Conservation (phyloP, 2,888 invertebrate genomes). For the Arrhopalites spinosus region DNA sequence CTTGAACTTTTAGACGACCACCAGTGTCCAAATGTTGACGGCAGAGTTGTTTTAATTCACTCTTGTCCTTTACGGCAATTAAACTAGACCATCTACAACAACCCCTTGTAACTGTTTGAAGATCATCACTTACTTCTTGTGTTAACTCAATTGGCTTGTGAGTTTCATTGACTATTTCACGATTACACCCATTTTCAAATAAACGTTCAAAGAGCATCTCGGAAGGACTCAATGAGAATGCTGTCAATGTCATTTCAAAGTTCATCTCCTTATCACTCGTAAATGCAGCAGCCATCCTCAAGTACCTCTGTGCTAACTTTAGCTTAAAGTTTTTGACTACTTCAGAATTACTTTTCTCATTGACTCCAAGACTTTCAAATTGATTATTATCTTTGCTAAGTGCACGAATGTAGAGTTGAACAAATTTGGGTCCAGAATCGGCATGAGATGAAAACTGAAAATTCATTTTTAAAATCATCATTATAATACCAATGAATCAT, state of each 20-base stretch:
- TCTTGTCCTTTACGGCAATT: constrained; percentile 27
- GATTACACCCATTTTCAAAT: constrained; percentile 10
- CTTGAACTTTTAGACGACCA: constrained; percentile 43
- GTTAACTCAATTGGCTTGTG: constrained; percentile 7
- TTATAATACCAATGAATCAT: no score
- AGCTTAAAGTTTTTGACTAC: constrained; percentile 20
- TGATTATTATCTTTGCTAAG: constrained; percentile 41
- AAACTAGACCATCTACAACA: constrained; percentile 46
- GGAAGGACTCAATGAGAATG: constrained; percentile 48
- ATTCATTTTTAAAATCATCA: no score
- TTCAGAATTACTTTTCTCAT: constrained; percentile 5
- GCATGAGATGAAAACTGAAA: constrained; percentile 7
- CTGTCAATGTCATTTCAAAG: constrained; percentile 42
- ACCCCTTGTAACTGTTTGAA: constrained; percentile 40
- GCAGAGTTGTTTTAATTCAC: constrained; percentile 38
- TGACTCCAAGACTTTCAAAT: constrained; percentile 37
- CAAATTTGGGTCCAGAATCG: constrained; percentile 15
- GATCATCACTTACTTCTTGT: constrained; percentile 32
- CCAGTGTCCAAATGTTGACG: constrained; percentile 35
- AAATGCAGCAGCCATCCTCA: constrained; percentile 40
- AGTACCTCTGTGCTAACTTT: constrained; percentile 36
- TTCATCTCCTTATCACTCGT: constrained; percentile 24
- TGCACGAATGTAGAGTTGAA: constrained; percentile 42
- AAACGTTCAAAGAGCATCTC: constrained; percentile 38
- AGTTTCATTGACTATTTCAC: not conserved